These are phyloP conservation scores for Graptemys geographica DNA, from an alignment of 2,797 vertebrate species.

Conservation along the genomic window DNA sequence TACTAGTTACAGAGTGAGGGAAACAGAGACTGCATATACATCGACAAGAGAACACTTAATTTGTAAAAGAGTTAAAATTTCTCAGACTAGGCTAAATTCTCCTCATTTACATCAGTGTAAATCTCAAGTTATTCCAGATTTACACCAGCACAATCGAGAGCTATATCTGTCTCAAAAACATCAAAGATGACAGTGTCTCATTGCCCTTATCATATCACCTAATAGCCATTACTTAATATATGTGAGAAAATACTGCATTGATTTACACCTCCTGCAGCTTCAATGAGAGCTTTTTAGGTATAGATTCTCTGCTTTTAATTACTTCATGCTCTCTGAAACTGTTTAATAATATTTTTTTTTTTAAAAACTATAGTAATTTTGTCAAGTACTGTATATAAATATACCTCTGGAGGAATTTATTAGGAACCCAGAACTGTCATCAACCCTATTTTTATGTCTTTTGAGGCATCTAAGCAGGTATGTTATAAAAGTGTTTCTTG, in stretches of 20 bases:
- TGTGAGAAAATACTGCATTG: neutral
- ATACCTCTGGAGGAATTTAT: neutral
- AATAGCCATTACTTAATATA: neutral
- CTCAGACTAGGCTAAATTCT: neutral
- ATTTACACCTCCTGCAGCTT: neutral
- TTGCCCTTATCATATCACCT: neutral
- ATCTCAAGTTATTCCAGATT: neutral
- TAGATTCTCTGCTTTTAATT: neutral
- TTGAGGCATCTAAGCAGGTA: constrained; percentile 34
- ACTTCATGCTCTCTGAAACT: neutral
- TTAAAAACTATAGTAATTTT: neutral
- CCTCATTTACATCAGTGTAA: neutral
- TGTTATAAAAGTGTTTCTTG: constrained; percentile 52
- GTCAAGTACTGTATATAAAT: neutral
- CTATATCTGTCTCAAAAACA: neutral
- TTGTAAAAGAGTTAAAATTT: neutral
- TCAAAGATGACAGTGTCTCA: neutral
- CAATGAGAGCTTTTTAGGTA: neutral
- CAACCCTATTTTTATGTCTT: neutral
- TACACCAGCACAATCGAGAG: neutral
- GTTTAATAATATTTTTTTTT: neutral
- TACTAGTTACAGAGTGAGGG: neutral
- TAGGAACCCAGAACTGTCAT: neutral
- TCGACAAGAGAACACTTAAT: neutral
- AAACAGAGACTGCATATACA: neutral